Conservation (phyloP, 64 coral and sea anemone species). For the Exaiptasia diaphana region DNA sequence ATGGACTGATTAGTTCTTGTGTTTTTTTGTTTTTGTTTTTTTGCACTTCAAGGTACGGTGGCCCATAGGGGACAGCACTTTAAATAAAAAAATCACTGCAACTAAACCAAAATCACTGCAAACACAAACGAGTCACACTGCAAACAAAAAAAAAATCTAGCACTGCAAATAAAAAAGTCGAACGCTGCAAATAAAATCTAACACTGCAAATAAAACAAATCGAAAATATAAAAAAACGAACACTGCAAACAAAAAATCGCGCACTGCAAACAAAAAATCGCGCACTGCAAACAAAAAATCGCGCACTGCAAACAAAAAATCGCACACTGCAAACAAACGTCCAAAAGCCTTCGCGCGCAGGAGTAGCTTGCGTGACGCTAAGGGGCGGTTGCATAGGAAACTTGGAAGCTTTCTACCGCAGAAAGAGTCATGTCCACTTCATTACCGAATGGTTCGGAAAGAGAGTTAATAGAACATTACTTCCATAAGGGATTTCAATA, state of each 20-base stretch:
- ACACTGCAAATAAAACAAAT: background rate
- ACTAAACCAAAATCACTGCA: background rate
- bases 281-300: background rate
- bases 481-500: constrained; percentile 51
- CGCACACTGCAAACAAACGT: background rate
- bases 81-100: background rate
- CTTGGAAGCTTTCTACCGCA: background rate
- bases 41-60: too few relatives aligned
- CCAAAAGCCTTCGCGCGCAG: background rate
- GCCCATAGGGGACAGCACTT: background rate
- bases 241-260: background rate
- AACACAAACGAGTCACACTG: background rate
- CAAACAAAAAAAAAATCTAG: background rate
- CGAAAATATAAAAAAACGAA: background rate
- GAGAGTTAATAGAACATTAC: constrained; percentile 56
- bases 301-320: background rate
- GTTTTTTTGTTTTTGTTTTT: too few relatives aligned
- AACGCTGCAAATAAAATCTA: background rate
- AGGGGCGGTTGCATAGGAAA: background rate
- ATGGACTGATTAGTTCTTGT: too few relatives aligned
- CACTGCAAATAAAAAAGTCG: background rate
- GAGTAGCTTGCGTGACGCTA: background rate
- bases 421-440: background rate
- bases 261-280: background rate
- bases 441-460: constrained; percentile 50